Percentiles rank a stretch among this genome's conserved stretches.
Conservation (phyloP, 2,113 vertebrate genomes). For the Globicephala melas region DNA sequence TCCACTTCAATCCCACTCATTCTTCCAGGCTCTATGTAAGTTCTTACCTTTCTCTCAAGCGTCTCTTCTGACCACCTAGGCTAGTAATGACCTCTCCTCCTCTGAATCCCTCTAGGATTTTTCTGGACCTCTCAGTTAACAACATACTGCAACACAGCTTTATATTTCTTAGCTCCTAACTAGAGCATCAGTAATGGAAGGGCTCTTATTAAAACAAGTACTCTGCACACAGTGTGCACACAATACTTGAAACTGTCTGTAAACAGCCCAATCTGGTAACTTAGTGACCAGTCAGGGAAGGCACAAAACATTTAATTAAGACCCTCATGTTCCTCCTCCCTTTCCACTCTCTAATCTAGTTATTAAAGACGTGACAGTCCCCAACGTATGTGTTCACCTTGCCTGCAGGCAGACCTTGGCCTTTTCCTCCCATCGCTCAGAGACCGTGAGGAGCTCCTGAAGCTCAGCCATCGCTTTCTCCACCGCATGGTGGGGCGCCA, state of each 20-base stretch:
- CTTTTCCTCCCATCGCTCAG: conserved; percentile 98
- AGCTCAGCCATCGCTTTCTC: conserved; percentile 99
- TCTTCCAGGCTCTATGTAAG: not conserved
- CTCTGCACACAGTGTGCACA: not conserved
- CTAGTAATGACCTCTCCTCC: not conserved
- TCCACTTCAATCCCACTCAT: not conserved
- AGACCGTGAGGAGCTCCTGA: conserved; percentile 97
- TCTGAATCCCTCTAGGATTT: not conserved
- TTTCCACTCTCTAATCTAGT: not conserved
- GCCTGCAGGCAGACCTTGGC: conserved; percentile 95
- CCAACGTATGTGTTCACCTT: conserved; percentile 85
- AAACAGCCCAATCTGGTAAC: not conserved
- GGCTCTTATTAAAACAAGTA: not conserved
- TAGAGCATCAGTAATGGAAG: not conserved
- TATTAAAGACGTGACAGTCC: conserved; percentile 11
- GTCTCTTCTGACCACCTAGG: not conserved
- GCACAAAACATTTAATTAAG: not conserved
- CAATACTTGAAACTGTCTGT: not conserved
- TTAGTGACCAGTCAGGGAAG: not conserved
- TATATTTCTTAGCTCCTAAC: not conserved
- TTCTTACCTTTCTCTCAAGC: conserved; percentile 19
- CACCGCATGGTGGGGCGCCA: conserved; percentile 96
- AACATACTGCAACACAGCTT: not conserved
- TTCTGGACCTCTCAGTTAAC: not conserved
- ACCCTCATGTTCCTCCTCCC: not conserved